Evolutionary conservation across 2,888 invertebrate species (phyloP), one percentile per base, ranked within the genome.

Genomic region (Aromia moschata): DNA sequence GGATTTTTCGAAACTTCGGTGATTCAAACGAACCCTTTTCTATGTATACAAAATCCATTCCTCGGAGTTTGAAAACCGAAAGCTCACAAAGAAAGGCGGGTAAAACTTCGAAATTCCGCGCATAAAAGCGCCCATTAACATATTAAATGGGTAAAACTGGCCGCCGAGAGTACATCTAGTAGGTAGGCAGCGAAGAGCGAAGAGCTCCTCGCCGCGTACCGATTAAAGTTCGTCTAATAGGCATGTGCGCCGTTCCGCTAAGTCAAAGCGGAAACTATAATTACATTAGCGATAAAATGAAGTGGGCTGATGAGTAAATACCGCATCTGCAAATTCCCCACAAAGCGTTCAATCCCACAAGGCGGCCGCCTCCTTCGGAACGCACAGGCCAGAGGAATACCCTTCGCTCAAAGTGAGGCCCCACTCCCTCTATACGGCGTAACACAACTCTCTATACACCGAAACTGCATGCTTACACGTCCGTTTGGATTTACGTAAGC

Each of bases 221-320:
- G 20, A 18, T 49, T 18, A 37, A 20, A 37, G 36, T 20, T 37
- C 12, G 18, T 4, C 10, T 38, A 14, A 37, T 37, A 37, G 47
- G 37, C 12, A 25, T 49, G 37, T 18, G n/a, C 20, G 47, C 47
- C 37, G 20, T 49, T 37, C n/a, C 25, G 20, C 36, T 37, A 37
- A 49, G 36, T 49, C 47, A 49, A 37, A 49, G 36, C 20, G 47
- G 47, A 49, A 49, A 49, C 47, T 49, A 38, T 49, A 49, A 49
- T 49, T 37, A 20, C 20, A 18, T 49, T 49, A 49, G 37, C 47
- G 18, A 49, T 37, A 49, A 46, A 49, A 49, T 49, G 37, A 38
- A 49, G 47, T 49, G 36, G 46, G 33, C 46, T 16, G 46, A 46
- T 17, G 36, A 46, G 46, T 33, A 46, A 46, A 46, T 33, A 46